phyloP scores from a whole-genome alignment of 92 coral and sea anemone genomes.

The Siderastrea siderea region DNA sequence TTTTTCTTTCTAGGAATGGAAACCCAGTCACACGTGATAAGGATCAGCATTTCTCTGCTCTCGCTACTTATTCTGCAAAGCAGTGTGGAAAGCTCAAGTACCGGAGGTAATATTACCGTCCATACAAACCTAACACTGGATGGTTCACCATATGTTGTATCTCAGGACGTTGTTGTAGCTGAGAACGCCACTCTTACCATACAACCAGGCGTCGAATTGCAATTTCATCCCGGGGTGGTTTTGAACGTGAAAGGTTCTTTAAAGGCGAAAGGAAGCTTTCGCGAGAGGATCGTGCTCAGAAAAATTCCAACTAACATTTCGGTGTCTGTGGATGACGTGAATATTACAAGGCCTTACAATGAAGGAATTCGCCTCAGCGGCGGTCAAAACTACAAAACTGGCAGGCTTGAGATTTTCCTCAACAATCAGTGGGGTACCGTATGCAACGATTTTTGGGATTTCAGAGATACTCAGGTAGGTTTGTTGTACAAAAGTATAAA shows the following conservation, averaged over 20 bases:
- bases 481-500: too few relatives aligned
- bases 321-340: slow-evolving; percentile 34
- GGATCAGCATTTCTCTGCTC: not conserved
- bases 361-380: slow-evolving; percentile 65
- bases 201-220: slow-evolving; percentile 70
- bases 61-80: not conserved
- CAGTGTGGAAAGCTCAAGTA: not conserved
- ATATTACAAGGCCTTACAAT: slow-evolving; percentile 45
- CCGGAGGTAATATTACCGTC: slow-evolving; percentile 50
- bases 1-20: not conserved
- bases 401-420: slow-evolving; percentile 73
- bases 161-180: slow-evolving; percentile 50
- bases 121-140: slow-evolving; percentile 33
- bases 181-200: slow-evolving; percentile 59
- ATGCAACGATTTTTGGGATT: slow-evolving; percentile 69
- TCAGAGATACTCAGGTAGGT: slow-evolving; percentile 41
- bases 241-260: slow-evolving; percentile 61
- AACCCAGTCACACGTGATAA: not conserved
- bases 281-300: slow-evolving; percentile 40
- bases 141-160: slow-evolving; percentile 60
- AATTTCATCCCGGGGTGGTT: slow-evolving; percentile 53
- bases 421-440: slow-evolving; percentile 83
- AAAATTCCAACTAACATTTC: slow-evolving; percentile 43
- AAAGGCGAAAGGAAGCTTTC: slow-evolving; percentile 59
- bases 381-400: slow-evolving; percentile 64